phyloP scores from a whole-genome alignment of 2,797 vertebrate genomes.

The Fundulus diaphanus region DNA sequence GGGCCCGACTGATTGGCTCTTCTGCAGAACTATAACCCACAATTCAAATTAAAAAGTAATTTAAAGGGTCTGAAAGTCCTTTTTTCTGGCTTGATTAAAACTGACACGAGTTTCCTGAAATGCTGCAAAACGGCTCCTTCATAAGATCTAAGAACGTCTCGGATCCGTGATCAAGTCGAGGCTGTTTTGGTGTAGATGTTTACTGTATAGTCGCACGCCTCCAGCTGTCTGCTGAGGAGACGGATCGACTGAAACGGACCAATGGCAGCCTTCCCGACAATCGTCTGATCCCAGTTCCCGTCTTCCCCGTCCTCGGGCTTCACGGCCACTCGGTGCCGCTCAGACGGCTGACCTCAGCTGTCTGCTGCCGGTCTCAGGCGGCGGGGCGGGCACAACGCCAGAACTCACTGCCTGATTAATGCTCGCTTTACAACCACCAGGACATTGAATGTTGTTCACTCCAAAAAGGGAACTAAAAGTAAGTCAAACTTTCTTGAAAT shows the following conservation, averaged over 20 bases:
- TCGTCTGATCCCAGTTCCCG: constrained; percentile 13
- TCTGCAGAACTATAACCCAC: not conserved
- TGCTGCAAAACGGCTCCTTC: too few species aligned
- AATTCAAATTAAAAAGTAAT: not conserved
- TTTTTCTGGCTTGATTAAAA: too few species aligned
- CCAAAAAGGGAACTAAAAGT: too few species aligned
- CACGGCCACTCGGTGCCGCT: not conserved
- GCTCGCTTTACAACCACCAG: not conserved
- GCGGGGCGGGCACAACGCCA: not conserved
- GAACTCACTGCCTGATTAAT: not conserved
- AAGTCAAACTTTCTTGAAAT: too few species aligned
- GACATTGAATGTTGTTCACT: too few species aligned
- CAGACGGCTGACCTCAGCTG: constrained; percentile 30
- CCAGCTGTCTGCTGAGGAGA: not conserved
- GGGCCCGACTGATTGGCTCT: too few species aligned
- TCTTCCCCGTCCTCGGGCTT: constrained; percentile 7
- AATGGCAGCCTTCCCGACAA: not conserved
- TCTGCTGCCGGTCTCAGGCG: constrained; percentile 20
- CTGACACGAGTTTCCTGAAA: too few species aligned
- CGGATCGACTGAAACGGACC: constrained; percentile 1
- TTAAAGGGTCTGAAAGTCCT: too few species aligned
- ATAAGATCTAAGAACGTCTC: not conserved
- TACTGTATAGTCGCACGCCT: not conserved
- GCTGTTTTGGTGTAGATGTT: not conserved
- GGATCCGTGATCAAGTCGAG: not conserved